Evolutionary conservation across 2,888 invertebrate genomes (phyloP).

Genomic region (Eretmocerus hayati): DNA sequence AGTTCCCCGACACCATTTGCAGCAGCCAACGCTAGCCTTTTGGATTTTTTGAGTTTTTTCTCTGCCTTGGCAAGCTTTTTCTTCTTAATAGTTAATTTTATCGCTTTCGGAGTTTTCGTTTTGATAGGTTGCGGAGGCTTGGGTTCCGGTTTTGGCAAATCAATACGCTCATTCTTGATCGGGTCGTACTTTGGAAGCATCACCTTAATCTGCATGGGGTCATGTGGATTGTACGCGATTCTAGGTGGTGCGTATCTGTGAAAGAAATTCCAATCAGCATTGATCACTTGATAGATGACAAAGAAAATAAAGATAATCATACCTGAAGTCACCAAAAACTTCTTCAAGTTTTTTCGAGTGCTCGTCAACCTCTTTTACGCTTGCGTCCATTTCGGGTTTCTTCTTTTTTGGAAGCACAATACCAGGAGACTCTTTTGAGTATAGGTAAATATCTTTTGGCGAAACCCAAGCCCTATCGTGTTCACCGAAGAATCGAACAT

Average conservation of each 20-base stretch:
- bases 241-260: constrained; percentile 36
- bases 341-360: constrained; percentile 39
- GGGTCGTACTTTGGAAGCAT: constrained; percentile 42
- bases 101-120: no score
- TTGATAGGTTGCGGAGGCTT: no score
- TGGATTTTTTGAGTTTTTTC: constrained; percentile 11
- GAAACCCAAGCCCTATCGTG: constrained; percentile 92
- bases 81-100: no score
- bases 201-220: constrained; percentile 39
- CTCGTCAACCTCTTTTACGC: constrained; percentile 39
- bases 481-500: constrained; percentile 91
- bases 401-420: constrained; percentile 38
- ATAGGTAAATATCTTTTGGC: constrained; percentile 74
- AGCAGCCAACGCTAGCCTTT: not conserved
- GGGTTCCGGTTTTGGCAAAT: no score
- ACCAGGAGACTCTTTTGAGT: constrained; percentile 56
- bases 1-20: not conserved
- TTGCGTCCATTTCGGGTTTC: constrained; percentile 39
- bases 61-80: constrained; percentile 18
- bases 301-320: not conserved
- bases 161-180: constrained; percentile 1
- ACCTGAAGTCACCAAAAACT: constrained; percentile 40
- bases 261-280: not conserved
- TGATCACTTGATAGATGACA: not conserved
- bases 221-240: constrained; percentile 39